Percentiles rank a stretch among this genome's conserved stretches.
phyloP scores from a whole-genome alignment of 2,797 vertebrate genomes.

The Liasis olivaceus region DNA sequence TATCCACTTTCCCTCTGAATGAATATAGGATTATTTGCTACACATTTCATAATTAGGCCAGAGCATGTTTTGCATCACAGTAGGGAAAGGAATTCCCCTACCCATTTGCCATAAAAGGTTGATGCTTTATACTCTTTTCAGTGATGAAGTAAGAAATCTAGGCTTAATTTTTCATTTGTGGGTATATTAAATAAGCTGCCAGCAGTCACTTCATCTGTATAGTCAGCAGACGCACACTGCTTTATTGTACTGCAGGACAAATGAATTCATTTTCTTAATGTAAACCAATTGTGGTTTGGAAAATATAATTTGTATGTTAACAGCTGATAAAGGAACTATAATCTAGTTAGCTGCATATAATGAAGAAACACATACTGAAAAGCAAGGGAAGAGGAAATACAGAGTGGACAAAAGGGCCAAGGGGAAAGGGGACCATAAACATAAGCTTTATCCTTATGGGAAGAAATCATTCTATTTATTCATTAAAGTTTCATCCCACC shows the following conservation, averaged over 20 bases:
- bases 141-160: conserved; percentile 16
- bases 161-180: neutral
- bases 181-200: conserved; percentile 15
- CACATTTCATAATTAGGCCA: conserved; percentile 32
- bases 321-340: neutral
- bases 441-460: neutral
- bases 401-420: neutral
- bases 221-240: conserved; percentile 24
- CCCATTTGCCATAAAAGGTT: neutral
- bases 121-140: neutral
- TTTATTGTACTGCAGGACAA: neutral
- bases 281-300: neutral
- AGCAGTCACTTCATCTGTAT: neutral
- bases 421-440: neutral
- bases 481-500: neutral
- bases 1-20: conserved; percentile 45
- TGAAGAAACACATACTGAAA: neutral
- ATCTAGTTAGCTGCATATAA: neutral
- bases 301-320: neutral
- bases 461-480: neutral
- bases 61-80: conserved; percentile 13
- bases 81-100: neutral
- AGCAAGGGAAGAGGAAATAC: neutral
- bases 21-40: conserved; percentile 45
- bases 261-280: neutral